Evolutionary conservation across 2,888 invertebrate species (phyloP).

Genomic region (Drosophila testacea): DNA sequence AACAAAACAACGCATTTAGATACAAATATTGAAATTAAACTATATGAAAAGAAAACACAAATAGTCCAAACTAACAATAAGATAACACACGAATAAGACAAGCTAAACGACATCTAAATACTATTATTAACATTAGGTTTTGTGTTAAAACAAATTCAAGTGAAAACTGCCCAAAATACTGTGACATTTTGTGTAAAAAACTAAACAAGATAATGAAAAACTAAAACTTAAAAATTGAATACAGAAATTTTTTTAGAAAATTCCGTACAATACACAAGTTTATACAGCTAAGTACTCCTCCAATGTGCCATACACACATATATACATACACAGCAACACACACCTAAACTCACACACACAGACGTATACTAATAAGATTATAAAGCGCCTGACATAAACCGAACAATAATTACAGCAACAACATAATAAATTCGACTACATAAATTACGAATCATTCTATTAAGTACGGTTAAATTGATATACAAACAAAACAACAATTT

Average conservation of each 20-base stretch:
- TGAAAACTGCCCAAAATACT: slow-evolving; percentile 57
- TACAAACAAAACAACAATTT: slow-evolving; percentile 25
- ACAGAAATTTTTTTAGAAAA: slow-evolving; percentile 18
- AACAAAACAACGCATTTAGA: slow-evolving; percentile 51
- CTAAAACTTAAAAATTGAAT: slow-evolving; percentile 5
- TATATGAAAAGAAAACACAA: slow-evolving; percentile 5
- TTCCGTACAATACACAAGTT: slow-evolving; percentile 25
- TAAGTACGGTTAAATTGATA: slow-evolving; percentile 45
- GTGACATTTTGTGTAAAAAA: slow-evolving; percentile 48
- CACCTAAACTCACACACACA: slow-evolving; percentile 2
- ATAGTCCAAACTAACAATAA: slow-evolving; percentile 29
- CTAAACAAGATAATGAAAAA: slow-evolving; percentile 1
- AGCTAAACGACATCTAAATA: slow-evolving; percentile 11
- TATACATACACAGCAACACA: slow-evolving; percentile 8
- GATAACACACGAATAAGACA: slow-evolving; percentile 14
- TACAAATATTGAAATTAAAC: slow-evolving; percentile 39
- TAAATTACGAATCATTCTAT: slow-evolving; percentile 52
- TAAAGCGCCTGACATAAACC: slow-evolving; percentile 37
- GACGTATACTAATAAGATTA: slow-evolving; percentile 33
- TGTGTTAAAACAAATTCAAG: slow-evolving; percentile 42
- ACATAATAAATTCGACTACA: slow-evolving; percentile 49
- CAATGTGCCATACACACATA: slow-evolving; percentile 69
- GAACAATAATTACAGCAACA: slow-evolving; percentile 55
- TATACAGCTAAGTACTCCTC: slow-evolving; percentile 58
- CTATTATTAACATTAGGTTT: slow-evolving; percentile 35